Conservation (phyloP, 2,113 vertebrate genomes). For the Saimiri boliviensis region DNA sequence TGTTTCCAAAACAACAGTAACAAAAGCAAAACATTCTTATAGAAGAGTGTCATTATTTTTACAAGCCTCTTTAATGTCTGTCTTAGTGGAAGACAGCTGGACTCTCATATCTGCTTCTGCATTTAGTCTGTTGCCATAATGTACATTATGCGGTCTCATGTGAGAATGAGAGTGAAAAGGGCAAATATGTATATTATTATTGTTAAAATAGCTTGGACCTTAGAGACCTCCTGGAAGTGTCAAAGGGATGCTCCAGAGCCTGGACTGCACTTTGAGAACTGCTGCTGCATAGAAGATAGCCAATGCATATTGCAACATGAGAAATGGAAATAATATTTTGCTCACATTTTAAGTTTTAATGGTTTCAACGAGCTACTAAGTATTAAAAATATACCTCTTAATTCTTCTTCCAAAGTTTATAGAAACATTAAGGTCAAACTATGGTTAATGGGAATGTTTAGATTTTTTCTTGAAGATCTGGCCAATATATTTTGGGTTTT, state of each 20-base stretch:
- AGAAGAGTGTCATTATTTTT: conserved; percentile 1
- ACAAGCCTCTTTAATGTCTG: neutral
- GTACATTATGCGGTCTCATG: neutral
- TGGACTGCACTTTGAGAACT: neutral
- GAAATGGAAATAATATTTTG: conserved; percentile 8
- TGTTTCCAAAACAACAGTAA: neutral
- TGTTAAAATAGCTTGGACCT: neutral
- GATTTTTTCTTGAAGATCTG: conserved; percentile 1
- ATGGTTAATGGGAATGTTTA: neutral
- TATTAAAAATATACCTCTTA: neutral
- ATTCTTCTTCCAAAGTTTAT: conserved; percentile 16
- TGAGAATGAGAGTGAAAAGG: neutral
- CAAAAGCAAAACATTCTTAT: neutral
- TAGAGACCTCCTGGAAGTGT: neutral
- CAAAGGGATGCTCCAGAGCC: neutral
- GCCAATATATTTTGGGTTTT: neutral
- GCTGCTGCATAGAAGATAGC: neutral
- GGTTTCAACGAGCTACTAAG: conserved; percentile 16
- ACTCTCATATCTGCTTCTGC: conserved; percentile 8
- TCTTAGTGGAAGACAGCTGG: neutral
- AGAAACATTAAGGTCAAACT: neutral
- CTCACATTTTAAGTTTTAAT: conserved; percentile 25
- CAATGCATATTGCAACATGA: neutral
- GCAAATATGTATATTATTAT: neutral
- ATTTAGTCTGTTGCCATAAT: neutral